phyloP scores from a whole-genome alignment of 64 coral and sea anemone species.

The Stichodactyla mertensii region DNA sequence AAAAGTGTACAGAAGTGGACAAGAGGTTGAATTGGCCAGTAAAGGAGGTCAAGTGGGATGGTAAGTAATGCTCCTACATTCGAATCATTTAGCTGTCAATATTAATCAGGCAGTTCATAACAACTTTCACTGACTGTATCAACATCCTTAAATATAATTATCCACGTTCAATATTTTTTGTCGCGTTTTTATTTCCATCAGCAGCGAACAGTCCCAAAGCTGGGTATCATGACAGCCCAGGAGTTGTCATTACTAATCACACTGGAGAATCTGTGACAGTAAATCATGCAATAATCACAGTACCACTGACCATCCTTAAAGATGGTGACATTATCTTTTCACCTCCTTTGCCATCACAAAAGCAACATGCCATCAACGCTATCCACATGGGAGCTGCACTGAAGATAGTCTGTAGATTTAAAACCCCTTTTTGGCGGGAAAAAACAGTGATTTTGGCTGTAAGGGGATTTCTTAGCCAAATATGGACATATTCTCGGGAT shows the following conservation, averaged over 20 bases:
- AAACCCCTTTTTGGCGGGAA: conserved; percentile 60
- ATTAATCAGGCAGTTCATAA: background rate
- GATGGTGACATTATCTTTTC: conserved; percentile 75
- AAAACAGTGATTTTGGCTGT: conserved; percentile 30
- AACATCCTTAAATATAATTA: background rate
- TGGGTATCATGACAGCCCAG: background rate
- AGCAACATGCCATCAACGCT: conserved; percentile 63
- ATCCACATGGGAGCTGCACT: conserved; percentile 79
- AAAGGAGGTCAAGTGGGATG: conserved; percentile 39
- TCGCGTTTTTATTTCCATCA: background rate
- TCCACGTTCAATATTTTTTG: too few species aligned
- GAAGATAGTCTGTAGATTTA: conserved; percentile 92
- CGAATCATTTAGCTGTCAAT: background rate
- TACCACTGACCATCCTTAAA: conserved; percentile 86
- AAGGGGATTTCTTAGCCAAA: conserved; percentile 63
- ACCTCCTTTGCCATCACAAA: conserved; percentile 44
- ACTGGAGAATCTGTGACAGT: conserved; percentile 39
- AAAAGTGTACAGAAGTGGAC: conserved; percentile 43
- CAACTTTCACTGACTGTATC: background rate
- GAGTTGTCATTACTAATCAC: conserved; percentile 59
- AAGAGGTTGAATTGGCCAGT: conserved; percentile 53
- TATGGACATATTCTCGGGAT: conserved; percentile 88
- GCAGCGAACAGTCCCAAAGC: background rate
- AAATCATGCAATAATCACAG: conserved; percentile 57
- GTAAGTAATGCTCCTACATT: background rate